Evolutionary conservation across 2,797 vertebrate species (phyloP).

Genomic region (Tragelaphus eurycerus): DNA sequence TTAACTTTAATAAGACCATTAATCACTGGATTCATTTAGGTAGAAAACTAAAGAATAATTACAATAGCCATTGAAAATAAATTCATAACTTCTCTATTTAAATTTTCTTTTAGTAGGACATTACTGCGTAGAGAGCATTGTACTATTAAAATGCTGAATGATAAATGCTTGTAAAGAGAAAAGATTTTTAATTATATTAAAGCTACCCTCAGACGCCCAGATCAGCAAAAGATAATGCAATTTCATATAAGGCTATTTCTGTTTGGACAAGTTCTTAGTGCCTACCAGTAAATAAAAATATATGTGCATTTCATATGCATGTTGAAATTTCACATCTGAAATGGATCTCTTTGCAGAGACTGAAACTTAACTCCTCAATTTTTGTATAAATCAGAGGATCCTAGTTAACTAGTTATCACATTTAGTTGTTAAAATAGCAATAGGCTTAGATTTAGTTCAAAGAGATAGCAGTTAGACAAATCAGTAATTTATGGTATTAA

Average conservation of each 20-base stretch:
- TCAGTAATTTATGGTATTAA: background rate
- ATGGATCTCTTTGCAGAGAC: background rate
- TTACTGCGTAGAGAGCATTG: background rate
- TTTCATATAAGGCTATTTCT: background rate
- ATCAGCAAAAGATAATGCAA: slow-evolving; percentile 15
- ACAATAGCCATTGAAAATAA: background rate
- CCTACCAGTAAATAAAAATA: slow-evolving; percentile 13
- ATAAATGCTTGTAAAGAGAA: slow-evolving; percentile 32
- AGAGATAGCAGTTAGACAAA: background rate
- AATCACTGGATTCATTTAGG: background rate
- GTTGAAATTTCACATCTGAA: slow-evolving; percentile 31
- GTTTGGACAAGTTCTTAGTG: background rate
- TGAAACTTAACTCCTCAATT: background rate
- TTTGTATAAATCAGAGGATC: background rate
- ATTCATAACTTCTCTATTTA: slow-evolving; percentile 28
- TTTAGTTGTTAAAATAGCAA: slow-evolving; percentile 28
- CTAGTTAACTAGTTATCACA: background rate
- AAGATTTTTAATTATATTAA: slow-evolving; percentile 48
- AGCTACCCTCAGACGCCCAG: background rate
- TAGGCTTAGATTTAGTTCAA: background rate
- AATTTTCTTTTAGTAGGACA: background rate
- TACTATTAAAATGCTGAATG: slow-evolving; percentile 1
- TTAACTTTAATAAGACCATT: slow-evolving; percentile 27
- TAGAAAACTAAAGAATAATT: slow-evolving; percentile 27
- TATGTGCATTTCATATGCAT: background rate